A percentile compares a stretch with the other conserved stretches of the same genome.
These are phyloP conservation scores for Orussus abietinus DNA, from an alignment of 1,140 invertebrate genomes.

Conservation along the genomic window DNA sequence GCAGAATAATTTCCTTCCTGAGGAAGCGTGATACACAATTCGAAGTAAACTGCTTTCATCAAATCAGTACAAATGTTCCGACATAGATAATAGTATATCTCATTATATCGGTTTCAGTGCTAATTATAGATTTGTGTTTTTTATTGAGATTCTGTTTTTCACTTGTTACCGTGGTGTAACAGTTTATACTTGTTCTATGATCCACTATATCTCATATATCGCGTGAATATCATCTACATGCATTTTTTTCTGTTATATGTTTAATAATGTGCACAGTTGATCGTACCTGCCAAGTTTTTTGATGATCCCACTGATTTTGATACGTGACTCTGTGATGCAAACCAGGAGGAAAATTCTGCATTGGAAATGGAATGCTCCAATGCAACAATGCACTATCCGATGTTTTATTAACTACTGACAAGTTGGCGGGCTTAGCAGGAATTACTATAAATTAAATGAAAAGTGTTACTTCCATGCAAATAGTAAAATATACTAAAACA, in stretches of 20 bases:
- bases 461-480: neutral
- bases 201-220: no score
- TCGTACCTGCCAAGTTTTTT: constrained; percentile 56
- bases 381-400: constrained; percentile 56
- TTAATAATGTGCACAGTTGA: neutral
- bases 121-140: no score
- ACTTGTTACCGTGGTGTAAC: no score
- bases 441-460: constrained; percentile 50
- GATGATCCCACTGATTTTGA: constrained; percentile 58
- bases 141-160: no score
- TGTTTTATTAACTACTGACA: constrained; percentile 56
- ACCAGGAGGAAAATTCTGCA: constrained; percentile 58
- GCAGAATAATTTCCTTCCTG: no score
- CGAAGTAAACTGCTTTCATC: no score
- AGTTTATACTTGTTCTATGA: no score
- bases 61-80: no score
- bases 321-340: constrained; percentile 61
- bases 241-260: neutral
- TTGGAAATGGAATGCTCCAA: constrained; percentile 59
- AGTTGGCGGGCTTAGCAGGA: constrained; percentile 56
- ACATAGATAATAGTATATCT: no score
- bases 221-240: no score
- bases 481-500: neutral
- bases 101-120: no score
- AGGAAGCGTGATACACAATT: no score